phyloP scores from a whole-genome alignment of 2,797 vertebrate genomes.

The Alosa sapidissima region DNA sequence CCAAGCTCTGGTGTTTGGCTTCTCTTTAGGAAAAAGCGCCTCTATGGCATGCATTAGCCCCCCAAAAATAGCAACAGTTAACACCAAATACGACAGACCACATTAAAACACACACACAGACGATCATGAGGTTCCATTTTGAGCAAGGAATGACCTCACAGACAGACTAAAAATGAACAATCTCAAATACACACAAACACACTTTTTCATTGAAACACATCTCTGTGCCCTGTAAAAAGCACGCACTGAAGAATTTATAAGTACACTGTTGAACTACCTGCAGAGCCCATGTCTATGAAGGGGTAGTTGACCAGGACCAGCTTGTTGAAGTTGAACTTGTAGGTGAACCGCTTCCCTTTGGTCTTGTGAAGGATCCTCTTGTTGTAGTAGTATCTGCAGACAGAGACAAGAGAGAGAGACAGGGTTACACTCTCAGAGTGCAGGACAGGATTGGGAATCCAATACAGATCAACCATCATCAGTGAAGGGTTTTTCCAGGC shows the following conservation, averaged over 20 bases:
- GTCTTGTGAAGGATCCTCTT: constrained; percentile 84
- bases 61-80: constrained; percentile 24
- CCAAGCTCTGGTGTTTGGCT: constrained; percentile 24
- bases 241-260: too few relatives aligned
- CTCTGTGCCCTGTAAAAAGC: too few relatives aligned
- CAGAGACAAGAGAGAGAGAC: background rate
- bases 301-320: constrained; percentile 83
- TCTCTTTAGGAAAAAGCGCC: constrained; percentile 18
- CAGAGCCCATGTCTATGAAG: constrained; percentile 86
- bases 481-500: constrained; percentile 2
- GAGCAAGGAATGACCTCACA: background rate
- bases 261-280: constrained; percentile 33
- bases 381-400: constrained; percentile 82
- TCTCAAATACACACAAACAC: background rate
- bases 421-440: constrained; percentile 15
- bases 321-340: constrained; percentile 87
- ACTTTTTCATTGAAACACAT: background rate
- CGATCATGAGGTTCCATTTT: constrained; percentile 23
- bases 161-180: background rate
- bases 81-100: constrained; percentile 17
- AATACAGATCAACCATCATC: background rate
- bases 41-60: background rate
- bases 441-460: background rate
- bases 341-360: constrained; percentile 84
- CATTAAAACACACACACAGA: constrained; percentile 12